phyloP scores from a whole-genome alignment of 1,140 invertebrate genomes.

The Leptopilina boulardi region DNA sequence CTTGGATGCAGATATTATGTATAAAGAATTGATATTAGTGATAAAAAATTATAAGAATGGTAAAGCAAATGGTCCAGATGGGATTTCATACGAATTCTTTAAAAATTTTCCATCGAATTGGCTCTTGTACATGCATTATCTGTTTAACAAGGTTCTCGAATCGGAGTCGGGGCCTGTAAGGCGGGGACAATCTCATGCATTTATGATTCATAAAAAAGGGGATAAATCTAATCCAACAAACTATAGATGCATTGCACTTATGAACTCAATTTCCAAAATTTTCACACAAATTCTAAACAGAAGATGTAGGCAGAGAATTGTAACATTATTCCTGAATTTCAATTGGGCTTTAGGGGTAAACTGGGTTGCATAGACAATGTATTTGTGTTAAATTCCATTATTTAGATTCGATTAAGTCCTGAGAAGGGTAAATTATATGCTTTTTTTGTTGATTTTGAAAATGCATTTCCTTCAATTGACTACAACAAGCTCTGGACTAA shows the following conservation, averaged over 20 bases:
- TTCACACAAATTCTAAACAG: background rate
- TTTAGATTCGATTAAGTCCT: background rate
- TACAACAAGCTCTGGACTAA: background rate
- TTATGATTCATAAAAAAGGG: background rate
- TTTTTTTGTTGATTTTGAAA: background rate
- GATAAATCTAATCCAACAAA: background rate
- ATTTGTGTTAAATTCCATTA: background rate
- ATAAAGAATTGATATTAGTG: background rate
- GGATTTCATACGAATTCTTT: background rate
- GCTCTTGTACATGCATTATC: background rate
- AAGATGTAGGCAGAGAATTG: background rate
- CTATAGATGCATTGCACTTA: slow-evolving; percentile 9
- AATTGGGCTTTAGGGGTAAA: background rate
- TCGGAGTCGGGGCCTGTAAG: background rate
- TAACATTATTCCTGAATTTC: background rate
- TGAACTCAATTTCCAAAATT: background rate
- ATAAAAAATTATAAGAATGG: background rate
- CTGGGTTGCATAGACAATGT: background rate
- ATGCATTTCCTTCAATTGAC: background rate
- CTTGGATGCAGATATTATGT: background rate
- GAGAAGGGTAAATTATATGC: background rate
- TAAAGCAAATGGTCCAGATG: background rate
- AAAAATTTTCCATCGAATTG: background rate
- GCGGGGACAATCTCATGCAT: background rate
- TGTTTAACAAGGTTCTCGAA: background rate